Percentiles rank a stretch among this genome's conserved stretches.
phyloP scores from a whole-genome alignment of 2,888 invertebrate genomes.

The Drosophila robusta region DNA sequence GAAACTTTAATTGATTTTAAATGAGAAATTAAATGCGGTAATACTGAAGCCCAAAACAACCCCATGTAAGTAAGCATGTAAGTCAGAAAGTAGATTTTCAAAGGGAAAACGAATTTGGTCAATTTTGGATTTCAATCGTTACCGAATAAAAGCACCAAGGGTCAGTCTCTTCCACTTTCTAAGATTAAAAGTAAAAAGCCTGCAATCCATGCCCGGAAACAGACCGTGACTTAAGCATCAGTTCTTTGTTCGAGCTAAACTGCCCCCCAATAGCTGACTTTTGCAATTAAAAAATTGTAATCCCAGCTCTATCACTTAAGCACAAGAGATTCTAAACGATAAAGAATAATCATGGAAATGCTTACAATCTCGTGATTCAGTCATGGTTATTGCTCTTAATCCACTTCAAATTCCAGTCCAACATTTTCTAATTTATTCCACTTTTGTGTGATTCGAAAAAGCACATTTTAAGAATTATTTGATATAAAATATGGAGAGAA shows the following conservation, averaged over 20 bases:
- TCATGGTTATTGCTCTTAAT: background rate
- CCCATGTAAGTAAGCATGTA: constrained; percentile 16
- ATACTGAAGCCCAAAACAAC: constrained; percentile 14
- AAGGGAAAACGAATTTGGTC: constrained; percentile 23
- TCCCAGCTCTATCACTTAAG: background rate
- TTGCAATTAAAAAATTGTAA: background rate
- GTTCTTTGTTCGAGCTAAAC: background rate
- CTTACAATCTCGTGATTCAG: background rate
- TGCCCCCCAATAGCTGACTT: background rate
- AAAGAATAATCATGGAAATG: background rate
- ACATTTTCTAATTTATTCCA: background rate
- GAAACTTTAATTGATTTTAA: constrained; percentile 71
- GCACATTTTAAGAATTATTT: background rate
- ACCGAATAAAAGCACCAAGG: constrained; percentile 15
- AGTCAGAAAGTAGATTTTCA: constrained; percentile 21
- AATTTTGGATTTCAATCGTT: constrained; percentile 9
- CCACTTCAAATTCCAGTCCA: background rate
- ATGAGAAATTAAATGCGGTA: constrained; percentile 61
- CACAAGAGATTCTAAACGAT: background rate
- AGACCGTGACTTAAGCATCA: constrained; percentile 3
- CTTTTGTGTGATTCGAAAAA: background rate
- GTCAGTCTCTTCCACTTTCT: constrained; percentile 49
- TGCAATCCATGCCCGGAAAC: too few relatives aligned
- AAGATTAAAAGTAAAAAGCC: constrained; percentile 6
- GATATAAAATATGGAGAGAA: background rate